These are phyloP conservation scores for Hippocampus kuda DNA, from an alignment of 2,797 vertebrate genomes.

Conservation along the genomic window DNA sequence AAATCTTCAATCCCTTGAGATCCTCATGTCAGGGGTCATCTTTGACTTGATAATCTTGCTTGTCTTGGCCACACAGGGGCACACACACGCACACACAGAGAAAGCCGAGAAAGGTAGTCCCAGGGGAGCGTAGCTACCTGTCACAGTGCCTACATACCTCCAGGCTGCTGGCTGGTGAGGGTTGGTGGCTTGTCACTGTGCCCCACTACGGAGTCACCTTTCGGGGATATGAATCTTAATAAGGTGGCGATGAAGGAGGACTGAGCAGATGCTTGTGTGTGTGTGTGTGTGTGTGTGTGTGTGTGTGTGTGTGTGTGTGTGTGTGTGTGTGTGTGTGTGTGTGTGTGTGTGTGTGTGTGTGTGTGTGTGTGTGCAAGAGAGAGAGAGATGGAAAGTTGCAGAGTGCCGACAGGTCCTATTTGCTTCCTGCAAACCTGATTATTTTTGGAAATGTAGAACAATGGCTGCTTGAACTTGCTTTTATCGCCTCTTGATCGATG, in stretches of 20 bases:
- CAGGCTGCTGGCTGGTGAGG: constrained; percentile 53
- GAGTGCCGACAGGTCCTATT: constrained; percentile 63
- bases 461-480: constrained; percentile 60
- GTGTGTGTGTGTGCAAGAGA: constrained; percentile 18
- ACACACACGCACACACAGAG: constrained; percentile 14
- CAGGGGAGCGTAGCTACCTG: constrained; percentile 65
- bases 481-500: constrained; percentile 35
- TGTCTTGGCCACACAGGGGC: constrained; percentile 33
- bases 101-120: constrained; percentile 21
- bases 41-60: constrained; percentile 70
- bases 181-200: constrained; percentile 62
- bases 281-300: neutral
- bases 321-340: constrained; percentile 19
- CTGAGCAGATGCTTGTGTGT: constrained; percentile 31
- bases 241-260: constrained; percentile 44
- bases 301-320: constrained; percentile 7
- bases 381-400: constrained; percentile 65
- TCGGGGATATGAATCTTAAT: constrained; percentile 75
- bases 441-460: constrained; percentile 72
- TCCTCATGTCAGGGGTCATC: constrained; percentile 64
- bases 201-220: constrained; percentile 74
- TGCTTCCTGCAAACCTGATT: constrained; percentile 62
- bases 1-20: constrained; percentile 51
- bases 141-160: constrained; percentile 63
- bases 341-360: constrained; percentile 21